These are phyloP conservation scores for Glandiceps talaboti DNA, from an alignment of 53 echinoderm and acorn worm genomes.

Conservation along the genomic window DNA sequence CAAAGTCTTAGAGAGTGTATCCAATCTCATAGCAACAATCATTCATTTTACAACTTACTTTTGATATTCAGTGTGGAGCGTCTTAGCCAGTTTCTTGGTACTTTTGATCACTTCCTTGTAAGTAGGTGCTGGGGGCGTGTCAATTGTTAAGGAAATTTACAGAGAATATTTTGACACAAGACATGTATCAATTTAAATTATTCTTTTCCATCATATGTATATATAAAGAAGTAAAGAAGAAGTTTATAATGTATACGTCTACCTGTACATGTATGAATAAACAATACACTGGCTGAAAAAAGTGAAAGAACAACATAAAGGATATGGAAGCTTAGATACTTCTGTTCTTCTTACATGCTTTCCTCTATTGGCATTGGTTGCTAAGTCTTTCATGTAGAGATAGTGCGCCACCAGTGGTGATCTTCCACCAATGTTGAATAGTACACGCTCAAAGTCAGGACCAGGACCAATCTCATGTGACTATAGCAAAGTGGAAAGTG, in stretches of 20 bases:
- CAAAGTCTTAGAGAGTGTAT: no score
- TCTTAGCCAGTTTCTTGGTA: slow-evolving; percentile 57
- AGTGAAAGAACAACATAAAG: no score
- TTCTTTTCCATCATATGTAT: no score
- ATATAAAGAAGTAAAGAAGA: no score
- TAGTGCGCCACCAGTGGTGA: slow-evolving; percentile 93
- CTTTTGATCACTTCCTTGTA: slow-evolving; percentile 91
- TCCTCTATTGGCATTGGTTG: slow-evolving; percentile 66
- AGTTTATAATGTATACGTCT: no score
- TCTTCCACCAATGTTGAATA: slow-evolving; percentile 81
- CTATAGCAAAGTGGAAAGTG: slow-evolving; percentile 18
- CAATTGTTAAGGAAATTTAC: slow-evolving; percentile 28
- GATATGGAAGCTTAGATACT: slow-evolving; percentile 86
- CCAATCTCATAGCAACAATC: no score
- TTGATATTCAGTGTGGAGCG: slow-evolving; percentile 75
- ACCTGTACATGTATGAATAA: no score
- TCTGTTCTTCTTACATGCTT: slow-evolving; percentile 87
- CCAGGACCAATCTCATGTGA: slow-evolving; percentile 97
- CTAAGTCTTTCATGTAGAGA: slow-evolving; percentile 76
- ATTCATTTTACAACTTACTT: slow-evolving; percentile 48
- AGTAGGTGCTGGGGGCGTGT: slow-evolving; percentile 74
- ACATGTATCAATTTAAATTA: no score
- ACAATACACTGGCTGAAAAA: no score
- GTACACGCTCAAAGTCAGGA: slow-evolving; percentile 89
- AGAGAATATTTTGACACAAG: no score